phyloP scores from a whole-genome alignment of 2,113 vertebrate species.

The Halichoerus grypus region DNA sequence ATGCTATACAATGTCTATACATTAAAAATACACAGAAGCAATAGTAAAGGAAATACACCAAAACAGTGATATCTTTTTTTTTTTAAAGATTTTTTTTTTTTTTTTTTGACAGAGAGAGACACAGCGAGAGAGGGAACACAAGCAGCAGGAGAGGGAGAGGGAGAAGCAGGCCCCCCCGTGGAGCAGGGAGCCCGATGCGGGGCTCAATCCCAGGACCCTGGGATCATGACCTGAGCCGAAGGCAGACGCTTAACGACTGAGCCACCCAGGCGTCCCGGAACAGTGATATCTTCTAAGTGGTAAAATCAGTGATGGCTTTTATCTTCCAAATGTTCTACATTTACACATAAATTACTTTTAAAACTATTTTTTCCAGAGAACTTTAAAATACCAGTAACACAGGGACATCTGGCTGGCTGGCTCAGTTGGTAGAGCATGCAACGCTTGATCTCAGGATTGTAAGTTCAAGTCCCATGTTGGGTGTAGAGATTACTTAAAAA shows the following conservation, averaged over 20 bases:
- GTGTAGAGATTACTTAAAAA: neutral
- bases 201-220: too few species aligned
- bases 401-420: neutral
- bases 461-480: neutral
- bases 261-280: neutral
- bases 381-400: neutral
- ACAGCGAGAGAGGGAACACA: too few species aligned
- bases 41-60: neutral
- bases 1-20: neutral
- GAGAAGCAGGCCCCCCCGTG: too few species aligned
- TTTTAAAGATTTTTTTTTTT: too few species aligned
- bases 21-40: neutral
- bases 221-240: too few species aligned
- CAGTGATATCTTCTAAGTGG: neutral
- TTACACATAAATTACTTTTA: neutral
- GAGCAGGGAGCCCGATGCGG: too few species aligned
- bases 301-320: neutral
- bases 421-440: neutral
- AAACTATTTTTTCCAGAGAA: conserved; percentile 4
- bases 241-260: too few species aligned
- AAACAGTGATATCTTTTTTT: neutral
- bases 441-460: neutral
- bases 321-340: neutral
- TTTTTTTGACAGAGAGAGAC: too few species aligned
- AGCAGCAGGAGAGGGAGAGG: too few species aligned